Conservation (phyloP, 2,797 vertebrate species). For the Bryconaethiops microstoma region DNA sequence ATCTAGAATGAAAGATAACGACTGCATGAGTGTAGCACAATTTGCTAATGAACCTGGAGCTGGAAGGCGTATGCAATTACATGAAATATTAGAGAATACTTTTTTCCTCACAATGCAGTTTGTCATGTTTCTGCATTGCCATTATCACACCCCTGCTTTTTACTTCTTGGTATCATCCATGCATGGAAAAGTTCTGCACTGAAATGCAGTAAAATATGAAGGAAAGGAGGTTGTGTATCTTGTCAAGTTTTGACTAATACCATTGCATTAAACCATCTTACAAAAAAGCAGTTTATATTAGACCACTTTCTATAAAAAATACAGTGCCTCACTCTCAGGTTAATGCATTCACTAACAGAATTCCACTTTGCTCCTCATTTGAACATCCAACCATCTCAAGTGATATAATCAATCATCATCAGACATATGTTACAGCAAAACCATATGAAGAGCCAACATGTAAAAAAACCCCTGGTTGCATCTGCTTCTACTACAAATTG, state of each 20-base stretch:
- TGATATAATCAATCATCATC: slow-evolving; percentile 11
- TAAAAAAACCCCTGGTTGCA: neutral
- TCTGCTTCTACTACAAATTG: slow-evolving; percentile 41
- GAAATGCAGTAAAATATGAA: too few relatives aligned
- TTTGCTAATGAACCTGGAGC: too few relatives aligned
- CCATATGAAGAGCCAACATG: neutral
- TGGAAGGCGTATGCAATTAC: too few relatives aligned
- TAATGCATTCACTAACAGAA: slow-evolving; percentile 1
- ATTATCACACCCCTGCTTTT: too few relatives aligned
- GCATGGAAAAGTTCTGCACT: too few relatives aligned
- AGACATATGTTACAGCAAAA: neutral
- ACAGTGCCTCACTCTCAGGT: neutral
- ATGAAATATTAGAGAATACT: too few relatives aligned
- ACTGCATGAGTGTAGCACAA: too few relatives aligned
- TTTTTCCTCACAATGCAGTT: too few relatives aligned
- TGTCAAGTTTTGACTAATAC: neutral
- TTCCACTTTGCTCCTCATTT: neutral
- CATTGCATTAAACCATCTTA: neutral
- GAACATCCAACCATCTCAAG: slow-evolving; percentile 5
- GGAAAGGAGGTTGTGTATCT: neutral
- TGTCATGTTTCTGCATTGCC: too few relatives aligned
- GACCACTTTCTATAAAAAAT: neutral
- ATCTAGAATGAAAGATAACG: too few relatives aligned
- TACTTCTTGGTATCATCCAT: neutral
- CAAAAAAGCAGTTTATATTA: neutral